Base-by-base conservation (phyloP, 2,888 invertebrate species). In the Drosophila meridiana region DNA sequence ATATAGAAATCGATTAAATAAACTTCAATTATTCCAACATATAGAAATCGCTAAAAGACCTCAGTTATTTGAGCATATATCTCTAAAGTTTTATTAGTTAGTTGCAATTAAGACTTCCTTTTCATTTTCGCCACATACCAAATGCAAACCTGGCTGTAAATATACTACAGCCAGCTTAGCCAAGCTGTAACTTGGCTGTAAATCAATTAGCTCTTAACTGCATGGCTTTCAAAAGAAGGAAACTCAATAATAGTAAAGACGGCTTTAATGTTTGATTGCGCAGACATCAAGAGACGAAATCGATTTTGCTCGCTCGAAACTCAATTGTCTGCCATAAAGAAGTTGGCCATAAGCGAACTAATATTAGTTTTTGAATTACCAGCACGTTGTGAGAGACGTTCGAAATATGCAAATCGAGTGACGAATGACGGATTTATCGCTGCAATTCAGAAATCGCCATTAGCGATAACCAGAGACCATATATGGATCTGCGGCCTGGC, bases 381-480 rank as follows among this genome's bases (percentile, higher is more conserved):
- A 42, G 67, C 80, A 76, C 77, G 77, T 76, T 76, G 62, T 52
- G 20, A 61, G 45, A 30, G 58, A 34, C 20, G 30, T 4, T 43
- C 43, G 42, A 36, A 59, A 63, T 79, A 80, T 77, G 77, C 64
- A 62, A 77, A 82, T 80, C 52, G 47, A 64, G 68, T 82, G 80
- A 78, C 64, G 63, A 64, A 70, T 82, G 80, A 78, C 64, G 63
- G 63, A 78, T 75, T 64, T 71, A 64, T 62, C 38, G 47, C 57
- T 53, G 62, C 28, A 60, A 59, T 43, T 61, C 55, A 52, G 50
- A 28, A 28, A 38, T 52, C 52, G 26, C 53, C 32, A 14, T 13
- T 60, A 64, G 14, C 69, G 34, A 60, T 45, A 68, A 63, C 52
- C 58, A 59, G 13, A 20, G 7, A 42, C 32, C 42, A 42, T 82